phyloP scores from a whole-genome alignment of 2,888 invertebrate species.

The Calameuta filiformis region DNA sequence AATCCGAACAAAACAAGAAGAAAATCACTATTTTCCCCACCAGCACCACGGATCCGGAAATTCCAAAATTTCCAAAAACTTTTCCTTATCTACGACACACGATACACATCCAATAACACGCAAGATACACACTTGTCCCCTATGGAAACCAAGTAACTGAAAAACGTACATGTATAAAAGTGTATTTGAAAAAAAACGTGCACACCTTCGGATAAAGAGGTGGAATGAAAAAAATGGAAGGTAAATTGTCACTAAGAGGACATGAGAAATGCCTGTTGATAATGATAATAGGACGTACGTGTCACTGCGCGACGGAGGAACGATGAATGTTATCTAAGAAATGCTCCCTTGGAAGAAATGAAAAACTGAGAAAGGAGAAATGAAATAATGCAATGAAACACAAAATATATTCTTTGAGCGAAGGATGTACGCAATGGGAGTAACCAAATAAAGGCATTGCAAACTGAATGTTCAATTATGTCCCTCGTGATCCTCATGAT shows the following conservation, averaged over 20 bases:
- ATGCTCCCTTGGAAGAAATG: slow-evolving; percentile 26
- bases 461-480: slow-evolving; percentile 9
- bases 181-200: slow-evolving; percentile 36
- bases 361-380: slow-evolving; percentile 17
- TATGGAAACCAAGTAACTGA: slow-evolving; percentile 34
- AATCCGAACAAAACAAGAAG: slow-evolving; percentile 5
- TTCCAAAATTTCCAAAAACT: slow-evolving; percentile 11
- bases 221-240: slow-evolving; percentile 30
- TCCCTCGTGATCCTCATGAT: not conserved
- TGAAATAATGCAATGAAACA: slow-evolving; percentile 10
- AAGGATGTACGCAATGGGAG: slow-evolving; percentile 51
- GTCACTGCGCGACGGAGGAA: slow-evolving; percentile 25
- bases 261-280: not conserved
- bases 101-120: slow-evolving; percentile 17
- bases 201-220: slow-evolving; percentile 29
- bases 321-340: slow-evolving; percentile 16
- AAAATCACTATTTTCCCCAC: not conserved
- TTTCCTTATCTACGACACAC: slow-evolving; percentile 12
- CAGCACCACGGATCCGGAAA: slow-evolving; percentile 7
- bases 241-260: slow-evolving; percentile 9
- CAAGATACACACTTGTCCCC: not conserved
- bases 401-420: slow-evolving; percentile 1
- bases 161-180: slow-evolving; percentile 46
- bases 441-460: slow-evolving; percentile 57
- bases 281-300: slow-evolving; percentile 2